Evolutionary conservation across 2,797 vertebrate species (phyloP).

Genomic region (Eremophila alpestris): DNA sequence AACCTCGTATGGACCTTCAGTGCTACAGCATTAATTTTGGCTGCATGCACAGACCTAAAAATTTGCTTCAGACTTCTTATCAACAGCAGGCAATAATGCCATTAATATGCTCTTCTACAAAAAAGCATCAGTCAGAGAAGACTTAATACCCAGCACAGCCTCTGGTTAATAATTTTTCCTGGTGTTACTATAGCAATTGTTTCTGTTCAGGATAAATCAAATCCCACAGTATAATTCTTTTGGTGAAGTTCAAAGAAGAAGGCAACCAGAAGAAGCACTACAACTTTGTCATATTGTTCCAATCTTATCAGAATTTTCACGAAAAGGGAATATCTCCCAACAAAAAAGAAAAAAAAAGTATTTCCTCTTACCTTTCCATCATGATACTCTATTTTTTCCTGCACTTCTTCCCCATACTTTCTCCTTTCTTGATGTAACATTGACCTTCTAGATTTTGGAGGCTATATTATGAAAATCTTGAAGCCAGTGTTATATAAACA

Average conservation of each 20-base stretch:
- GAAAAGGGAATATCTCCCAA: neutral
- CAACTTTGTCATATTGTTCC: neutral
- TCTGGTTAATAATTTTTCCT: neutral
- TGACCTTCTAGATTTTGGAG: neutral
- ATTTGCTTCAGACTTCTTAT: neutral
- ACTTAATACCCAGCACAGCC: neutral
- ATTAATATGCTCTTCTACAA: neutral
- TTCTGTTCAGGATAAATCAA: neutral
- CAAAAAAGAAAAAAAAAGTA: neutral
- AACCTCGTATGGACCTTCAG: neutral
- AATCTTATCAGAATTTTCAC: neutral
- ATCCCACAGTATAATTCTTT: neutral
- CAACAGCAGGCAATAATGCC: neutral
- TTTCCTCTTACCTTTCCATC: conserved; percentile 66
- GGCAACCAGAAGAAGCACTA: neutral
- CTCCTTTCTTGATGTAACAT: neutral
- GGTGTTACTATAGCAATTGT: neutral
- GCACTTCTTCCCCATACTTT: neutral
- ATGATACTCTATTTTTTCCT: conserved; percentile 48
- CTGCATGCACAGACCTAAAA: neutral
- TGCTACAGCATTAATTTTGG: neutral
- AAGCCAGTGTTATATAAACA: neutral
- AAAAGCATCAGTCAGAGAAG: neutral
- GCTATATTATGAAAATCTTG: neutral
- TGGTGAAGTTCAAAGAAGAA: neutral